Percentiles rank a stretch among this genome's conserved stretches.
Conservation (phyloP, 2,113 vertebrate species). For the Asarcornis scutulata region DNA sequence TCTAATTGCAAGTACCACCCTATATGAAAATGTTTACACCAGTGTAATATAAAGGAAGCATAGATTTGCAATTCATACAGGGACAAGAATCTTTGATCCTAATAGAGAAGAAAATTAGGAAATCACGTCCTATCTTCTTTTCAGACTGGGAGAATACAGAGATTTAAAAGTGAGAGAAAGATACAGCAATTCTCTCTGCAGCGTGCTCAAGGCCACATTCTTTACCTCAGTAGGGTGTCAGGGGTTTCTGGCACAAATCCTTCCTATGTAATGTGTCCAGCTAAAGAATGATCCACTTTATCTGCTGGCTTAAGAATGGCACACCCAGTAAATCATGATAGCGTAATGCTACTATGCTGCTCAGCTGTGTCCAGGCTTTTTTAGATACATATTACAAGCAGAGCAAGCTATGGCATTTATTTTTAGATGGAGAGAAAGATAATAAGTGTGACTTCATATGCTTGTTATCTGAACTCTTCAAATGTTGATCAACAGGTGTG, state of each 20-base stretch:
- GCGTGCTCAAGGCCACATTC: rapidly evolving
- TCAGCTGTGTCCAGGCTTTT: background rate
- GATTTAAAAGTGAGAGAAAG: background rate
- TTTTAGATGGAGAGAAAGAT: conserved; percentile 15
- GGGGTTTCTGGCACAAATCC: background rate
- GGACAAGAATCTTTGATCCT: background rate
- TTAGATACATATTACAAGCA: background rate
- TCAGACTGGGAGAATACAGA: background rate
- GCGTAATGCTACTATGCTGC: background rate
- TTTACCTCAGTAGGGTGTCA: background rate
- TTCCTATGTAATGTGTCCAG: background rate
- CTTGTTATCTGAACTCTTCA: background rate
- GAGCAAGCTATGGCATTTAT: background rate
- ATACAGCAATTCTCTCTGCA: background rate
- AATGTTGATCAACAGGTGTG: background rate
- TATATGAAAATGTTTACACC: background rate
- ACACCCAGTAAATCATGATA: background rate
- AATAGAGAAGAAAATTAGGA: background rate
- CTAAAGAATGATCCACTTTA: background rate
- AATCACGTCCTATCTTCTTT: background rate
- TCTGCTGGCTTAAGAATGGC: conserved; percentile 12
- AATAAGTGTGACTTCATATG: conserved; percentile 28
- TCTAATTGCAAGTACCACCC: background rate
- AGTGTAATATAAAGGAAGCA: background rate
- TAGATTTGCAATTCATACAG: background rate